Percentiles rank a stretch among this genome's conserved stretches.
Conservation (phyloP, 2,888 invertebrate species). For the Drosophila picticornis region DNA sequence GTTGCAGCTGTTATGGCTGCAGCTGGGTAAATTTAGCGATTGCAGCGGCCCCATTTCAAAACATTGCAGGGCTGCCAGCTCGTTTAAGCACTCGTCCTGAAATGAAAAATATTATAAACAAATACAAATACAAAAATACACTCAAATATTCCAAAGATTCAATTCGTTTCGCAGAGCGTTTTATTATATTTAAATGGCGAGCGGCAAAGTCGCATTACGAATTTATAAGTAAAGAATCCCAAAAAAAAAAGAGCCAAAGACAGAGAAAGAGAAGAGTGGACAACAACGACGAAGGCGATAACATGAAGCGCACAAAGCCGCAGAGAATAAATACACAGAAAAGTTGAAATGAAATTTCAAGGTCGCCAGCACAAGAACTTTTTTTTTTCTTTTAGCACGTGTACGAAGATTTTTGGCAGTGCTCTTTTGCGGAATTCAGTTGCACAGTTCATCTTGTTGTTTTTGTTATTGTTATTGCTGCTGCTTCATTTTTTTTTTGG, state of each 20-base stretch:
- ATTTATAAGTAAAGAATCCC: constrained; percentile 65
- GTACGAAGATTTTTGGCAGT: constrained; percentile 60
- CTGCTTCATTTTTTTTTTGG: constrained; percentile 22
- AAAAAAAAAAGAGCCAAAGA: constrained; percentile 24
- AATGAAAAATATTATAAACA: constrained; percentile 9
- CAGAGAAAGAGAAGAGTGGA: background rate
- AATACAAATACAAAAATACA: constrained; percentile 3
- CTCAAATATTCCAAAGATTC: constrained; percentile 12
- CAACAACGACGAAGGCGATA: constrained; percentile 40
- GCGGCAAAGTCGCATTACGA: constrained; percentile 58
- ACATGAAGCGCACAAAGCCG: constrained; percentile 31
- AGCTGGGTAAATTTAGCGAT: constrained; percentile 42
- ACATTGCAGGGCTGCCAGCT: constrained; percentile 38
- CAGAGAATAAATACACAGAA: constrained; percentile 24
- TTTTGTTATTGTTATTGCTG: constrained; percentile 9
- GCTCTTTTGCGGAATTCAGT: constrained; percentile 38
- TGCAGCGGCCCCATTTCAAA: constrained; percentile 36
- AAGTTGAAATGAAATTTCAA: constrained; percentile 64
- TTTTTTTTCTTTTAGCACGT: constrained; percentile 56
- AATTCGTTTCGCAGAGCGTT: constrained; percentile 12
- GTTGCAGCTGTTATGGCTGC: constrained; percentile 41
- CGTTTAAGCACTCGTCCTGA: constrained; percentile 10
- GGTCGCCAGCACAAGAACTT: constrained; percentile 68
- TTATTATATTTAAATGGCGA: constrained; percentile 49
- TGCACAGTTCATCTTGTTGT: constrained; percentile 30